Percentiles rank a stretch among this genome's conserved stretches.
These are phyloP conservation scores for Thymelicus acteon DNA, from an alignment of 2,888 invertebrate species.

Conservation along the genomic window DNA sequence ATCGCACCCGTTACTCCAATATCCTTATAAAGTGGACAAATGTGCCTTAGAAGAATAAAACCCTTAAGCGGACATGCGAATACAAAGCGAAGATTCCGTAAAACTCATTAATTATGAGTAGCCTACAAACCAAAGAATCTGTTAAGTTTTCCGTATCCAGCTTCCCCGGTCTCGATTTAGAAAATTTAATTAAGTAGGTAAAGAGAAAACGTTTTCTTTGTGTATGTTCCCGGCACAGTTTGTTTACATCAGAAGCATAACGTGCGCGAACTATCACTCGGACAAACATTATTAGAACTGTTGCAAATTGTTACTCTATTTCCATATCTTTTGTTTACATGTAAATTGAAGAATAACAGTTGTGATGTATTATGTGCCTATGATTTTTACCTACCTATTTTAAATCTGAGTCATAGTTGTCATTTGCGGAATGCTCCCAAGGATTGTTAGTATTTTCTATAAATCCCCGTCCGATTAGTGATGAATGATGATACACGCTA, in stretches of 20 bases:
- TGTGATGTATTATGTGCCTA: too few relatives aligned
- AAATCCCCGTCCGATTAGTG: too few relatives aligned
- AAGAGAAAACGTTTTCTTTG: conserved; percentile 22
- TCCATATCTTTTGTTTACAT: neutral
- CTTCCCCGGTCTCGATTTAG: conserved; percentile 4
- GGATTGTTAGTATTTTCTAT: too few relatives aligned
- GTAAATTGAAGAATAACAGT: neutral
- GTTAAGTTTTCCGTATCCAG: conserved; percentile 6
- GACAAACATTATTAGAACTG: conserved; percentile 16
- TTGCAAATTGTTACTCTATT: conserved; percentile 23
- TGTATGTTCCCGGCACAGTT: conserved; percentile 13
- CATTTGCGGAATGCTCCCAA: too few relatives aligned
- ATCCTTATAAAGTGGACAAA: too few relatives aligned
- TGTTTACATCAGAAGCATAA: conserved; percentile 12
- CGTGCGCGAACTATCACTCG: conserved; percentile 8
- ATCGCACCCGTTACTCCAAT: too few relatives aligned
- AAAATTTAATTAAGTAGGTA: conserved; percentile 16
- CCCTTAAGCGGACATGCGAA: neutral
- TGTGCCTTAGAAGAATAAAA: too few relatives aligned
- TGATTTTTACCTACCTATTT: too few relatives aligned
- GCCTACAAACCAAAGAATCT: neutral
- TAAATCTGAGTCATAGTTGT: too few relatives aligned
- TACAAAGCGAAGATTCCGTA: conserved; percentile 6
- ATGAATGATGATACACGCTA: too few relatives aligned
- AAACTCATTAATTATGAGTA: conserved; percentile 2